Conservation (phyloP, 2,797 vertebrate species). For the Nothura maculosa region DNA sequence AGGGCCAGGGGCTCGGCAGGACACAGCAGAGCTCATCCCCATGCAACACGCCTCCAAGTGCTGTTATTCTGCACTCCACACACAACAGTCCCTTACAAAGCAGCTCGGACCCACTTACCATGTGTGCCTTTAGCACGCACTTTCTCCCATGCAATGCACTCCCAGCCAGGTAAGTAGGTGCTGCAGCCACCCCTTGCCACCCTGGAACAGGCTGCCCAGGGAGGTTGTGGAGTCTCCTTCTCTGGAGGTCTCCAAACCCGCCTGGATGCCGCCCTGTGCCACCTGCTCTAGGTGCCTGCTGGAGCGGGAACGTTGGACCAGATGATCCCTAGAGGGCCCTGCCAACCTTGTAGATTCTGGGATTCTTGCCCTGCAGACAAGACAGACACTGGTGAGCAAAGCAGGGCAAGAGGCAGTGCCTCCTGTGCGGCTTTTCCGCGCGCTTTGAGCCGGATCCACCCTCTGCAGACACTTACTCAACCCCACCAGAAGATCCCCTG, state of each 20-base stretch:
- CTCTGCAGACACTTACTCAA: rapidly evolving
- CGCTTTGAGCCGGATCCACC: not conserved
- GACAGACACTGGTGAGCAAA: not conserved
- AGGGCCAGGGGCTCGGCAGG: not conserved
- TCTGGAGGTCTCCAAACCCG: no score
- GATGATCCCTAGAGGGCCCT: no score
- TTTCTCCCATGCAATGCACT: rapidly evolving
- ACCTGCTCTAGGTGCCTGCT: no score
- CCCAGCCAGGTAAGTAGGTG: not conserved
- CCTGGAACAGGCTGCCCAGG: no score
- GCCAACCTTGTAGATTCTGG: no score
- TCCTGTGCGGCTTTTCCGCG: rapidly evolving
- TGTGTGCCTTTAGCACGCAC: rapidly evolving
- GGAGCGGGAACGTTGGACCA: no score
- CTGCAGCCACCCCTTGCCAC: not conserved
- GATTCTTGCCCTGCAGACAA: no score
- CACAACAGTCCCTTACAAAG: not conserved
- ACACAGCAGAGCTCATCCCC: rapidly evolving
- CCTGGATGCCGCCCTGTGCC: no score
- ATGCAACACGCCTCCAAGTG: rapidly evolving
- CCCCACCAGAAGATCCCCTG: not conserved
- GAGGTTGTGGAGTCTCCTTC: no score
- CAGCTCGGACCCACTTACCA: not conserved
- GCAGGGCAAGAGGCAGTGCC: not conserved
- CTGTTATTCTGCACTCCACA: rapidly evolving